Base-by-base conservation (phyloP, 2,888 invertebrate species). In the Anaspis maculata region DNA sequence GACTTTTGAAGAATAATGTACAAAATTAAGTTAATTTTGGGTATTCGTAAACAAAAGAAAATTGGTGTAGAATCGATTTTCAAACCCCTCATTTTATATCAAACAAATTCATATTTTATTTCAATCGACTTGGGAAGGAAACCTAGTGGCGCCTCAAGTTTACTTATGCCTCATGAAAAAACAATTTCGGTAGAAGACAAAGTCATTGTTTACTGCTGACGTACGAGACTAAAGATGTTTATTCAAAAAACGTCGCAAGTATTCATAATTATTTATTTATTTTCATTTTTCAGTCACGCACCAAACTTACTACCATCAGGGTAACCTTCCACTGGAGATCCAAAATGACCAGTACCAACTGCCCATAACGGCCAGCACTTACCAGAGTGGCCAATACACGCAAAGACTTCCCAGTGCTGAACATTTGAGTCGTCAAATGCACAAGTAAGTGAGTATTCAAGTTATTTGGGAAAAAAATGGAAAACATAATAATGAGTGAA, bases 331-430 rank as follows among this genome's bases (percentile, higher is more conserved):
- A 19, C 27, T 27, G n/a, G 44, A 46, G 15, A 13, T 46, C 12
- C 30, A 41, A 5, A 11, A 34, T 14, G 49, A 51, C 32, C 45
- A 48, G 27, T 51, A 51, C 25, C 51, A 51, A 27, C 39, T 51
- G 30, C 51, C 51, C 3, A 22, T 43, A 12, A 32, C 39, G n/a
- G 39, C 40, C 4, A 25, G 28, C 9, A 23, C 25, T 25, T 38
- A 27, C 14, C 31, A 34, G 13, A 6, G 30, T 11, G 32, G 28
- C 16, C 39, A 39, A 24, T 34, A 30, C 25, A 32, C 30, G 9
- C 35, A 32, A 25, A 34, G 44, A 28, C 32, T 44, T 16, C 41
- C 44, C 1, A 36, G 44, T 27, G 44, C 44, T 10, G 44, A 39
- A 28, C 32, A 44, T 27, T 27, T 41, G 15, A 30, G 27, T 27